Evolutionary conservation across 37 sponge, comb jelly and placozoan species (phyloP).

Genomic region (Haliclona indistincta): DNA sequence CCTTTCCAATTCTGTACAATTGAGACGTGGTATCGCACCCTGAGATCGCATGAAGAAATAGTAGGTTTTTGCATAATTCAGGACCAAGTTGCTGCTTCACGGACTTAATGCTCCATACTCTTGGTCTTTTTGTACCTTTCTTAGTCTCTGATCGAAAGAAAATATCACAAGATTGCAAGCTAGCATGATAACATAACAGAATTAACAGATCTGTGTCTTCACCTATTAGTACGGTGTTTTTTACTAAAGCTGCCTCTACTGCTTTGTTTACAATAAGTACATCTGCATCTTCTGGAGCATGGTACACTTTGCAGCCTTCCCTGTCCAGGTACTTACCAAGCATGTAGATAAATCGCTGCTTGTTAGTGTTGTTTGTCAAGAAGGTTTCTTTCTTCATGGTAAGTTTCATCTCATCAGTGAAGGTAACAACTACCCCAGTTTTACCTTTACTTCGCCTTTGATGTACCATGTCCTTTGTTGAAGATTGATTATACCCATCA

Average conservation of each 20-base stretch:
- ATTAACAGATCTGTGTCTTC: slow-evolving; percentile 30
- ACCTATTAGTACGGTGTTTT: slow-evolving; percentile 2
- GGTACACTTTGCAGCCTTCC: slow-evolving; percentile 1
- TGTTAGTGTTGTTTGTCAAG: slow-evolving; percentile 1
- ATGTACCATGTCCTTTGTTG: slow-evolving; percentile 27
- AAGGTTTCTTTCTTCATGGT: slow-evolving; percentile 36
- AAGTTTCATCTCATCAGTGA: slow-evolving; percentile 11
- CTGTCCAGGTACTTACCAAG: slow-evolving; percentile 20
- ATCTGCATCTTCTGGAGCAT: slow-evolving; percentile 36
- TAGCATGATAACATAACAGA: slow-evolving; percentile 22
- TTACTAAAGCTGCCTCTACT: not conserved
- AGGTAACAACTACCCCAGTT: slow-evolving; percentile 26
- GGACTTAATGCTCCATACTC: slow-evolving; percentile 5
- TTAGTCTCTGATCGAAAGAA: slow-evolving; percentile 30
- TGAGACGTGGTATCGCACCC: slow-evolving; percentile 45
- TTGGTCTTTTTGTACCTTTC: too few relatives aligned
- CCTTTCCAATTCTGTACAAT: slow-evolving; percentile 23
- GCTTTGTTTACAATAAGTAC: slow-evolving; percentile 21
- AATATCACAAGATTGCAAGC: slow-evolving; percentile 11
- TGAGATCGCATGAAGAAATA: slow-evolving; percentile 40
- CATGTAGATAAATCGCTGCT: slow-evolving; percentile 23
- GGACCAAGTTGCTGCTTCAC: slow-evolving; percentile 14
- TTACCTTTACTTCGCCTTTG: slow-evolving; percentile 20
- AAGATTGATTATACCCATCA: slow-evolving; percentile 39
- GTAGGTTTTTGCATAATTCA: slow-evolving; percentile 22